Evolutionary conservation across 1,140 invertebrate genomes (phyloP).

Genomic region (Gerris buenoi): DNA sequence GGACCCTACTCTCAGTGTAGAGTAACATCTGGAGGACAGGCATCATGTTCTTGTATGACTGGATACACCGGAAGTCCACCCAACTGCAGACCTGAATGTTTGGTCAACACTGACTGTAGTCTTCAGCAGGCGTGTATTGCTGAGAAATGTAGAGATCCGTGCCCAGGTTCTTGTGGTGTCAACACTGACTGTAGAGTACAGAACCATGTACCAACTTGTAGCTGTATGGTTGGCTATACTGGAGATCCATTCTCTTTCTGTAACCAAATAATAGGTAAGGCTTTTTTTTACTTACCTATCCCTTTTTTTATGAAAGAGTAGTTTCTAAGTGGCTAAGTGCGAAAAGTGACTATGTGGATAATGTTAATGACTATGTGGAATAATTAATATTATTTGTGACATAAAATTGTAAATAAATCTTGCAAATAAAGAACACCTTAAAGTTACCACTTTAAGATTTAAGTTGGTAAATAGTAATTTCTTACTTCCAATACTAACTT

Average conservation of each 20-base stretch:
- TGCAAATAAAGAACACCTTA: too few species aligned
- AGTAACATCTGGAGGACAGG: slow-evolving; percentile 36
- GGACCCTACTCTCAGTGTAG: slow-evolving; percentile 43
- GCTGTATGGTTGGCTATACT: slow-evolving; percentile 33
- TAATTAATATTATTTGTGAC: too few species aligned
- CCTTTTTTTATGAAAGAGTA: neutral
- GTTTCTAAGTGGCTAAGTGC: too few species aligned
- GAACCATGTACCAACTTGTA: slow-evolving; percentile 42
- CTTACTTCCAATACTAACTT: too few species aligned
- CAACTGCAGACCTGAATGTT: slow-evolving; percentile 47
- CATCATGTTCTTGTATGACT: slow-evolving; percentile 41
- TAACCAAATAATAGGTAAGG: slow-evolving; percentile 34
- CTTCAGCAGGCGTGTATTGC: slow-evolving; percentile 43
- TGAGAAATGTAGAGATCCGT: slow-evolving; percentile 40
- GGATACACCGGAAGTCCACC: slow-evolving; percentile 41
- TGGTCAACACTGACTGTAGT: slow-evolving; percentile 44
- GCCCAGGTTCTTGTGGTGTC: slow-evolving; percentile 33
- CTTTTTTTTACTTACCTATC: slow-evolving; percentile 1
- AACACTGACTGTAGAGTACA: slow-evolving; percentile 36
- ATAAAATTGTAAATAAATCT: too few species aligned
- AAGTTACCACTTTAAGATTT: too few species aligned
- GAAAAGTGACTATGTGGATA: too few species aligned
- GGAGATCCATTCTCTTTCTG: slow-evolving; percentile 42
- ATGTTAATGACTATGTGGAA: too few species aligned
- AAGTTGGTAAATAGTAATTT: too few species aligned